Evolutionary conservation across 2,113 vertebrate species (phyloP), one percentile per base, ranked within the genome.

Genomic region (Gopherus flavomarginatus): DNA sequence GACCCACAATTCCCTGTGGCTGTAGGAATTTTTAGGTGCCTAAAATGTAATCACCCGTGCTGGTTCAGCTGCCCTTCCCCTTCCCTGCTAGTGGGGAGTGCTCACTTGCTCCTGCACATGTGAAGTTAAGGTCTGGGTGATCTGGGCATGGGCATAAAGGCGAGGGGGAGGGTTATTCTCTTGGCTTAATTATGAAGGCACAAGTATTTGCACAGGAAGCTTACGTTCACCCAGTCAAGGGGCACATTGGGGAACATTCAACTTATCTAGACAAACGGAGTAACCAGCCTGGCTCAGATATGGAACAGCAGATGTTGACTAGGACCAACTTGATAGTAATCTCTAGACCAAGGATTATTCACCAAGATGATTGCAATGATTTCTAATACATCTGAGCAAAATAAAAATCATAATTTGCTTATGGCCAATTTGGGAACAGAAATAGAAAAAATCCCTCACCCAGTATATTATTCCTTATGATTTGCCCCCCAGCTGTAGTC

Each of bases 281-380:
- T 4, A 26, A 77, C 22, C 5, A 26, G 22, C 72, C 38, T 44
- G 22, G 38, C 22, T 77, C 38, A 77, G 38, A 26, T 24, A 24
- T 42, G n/a, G 69, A 42, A 75, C 11, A 24, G 16, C 4, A 44
- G n/a, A 26, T 35, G 16, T 3, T n/a, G 14, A n/a, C 16, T 69
- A 12, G 47, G 2, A 2, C 1, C 38, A 3, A 3, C 52, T 5
- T 59, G 2, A 1, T 4, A 9, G 6, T 2, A 4, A 4, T 0
- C 35, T 9, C 0, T 0, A 3, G 81, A 12, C 11, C 81, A 3
- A 5, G 77, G 29, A 1, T 2, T 1, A 1, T 11, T 22, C 24
- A 50, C 31, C 81, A 4, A 54, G 8, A 6, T 2, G 17, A 1
- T 31, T 0, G 0, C 10, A 19, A 1, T 0, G 54, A 5, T 0